Conservation (phyloP, 2,888 invertebrate species). For the Boloria selene region DNA sequence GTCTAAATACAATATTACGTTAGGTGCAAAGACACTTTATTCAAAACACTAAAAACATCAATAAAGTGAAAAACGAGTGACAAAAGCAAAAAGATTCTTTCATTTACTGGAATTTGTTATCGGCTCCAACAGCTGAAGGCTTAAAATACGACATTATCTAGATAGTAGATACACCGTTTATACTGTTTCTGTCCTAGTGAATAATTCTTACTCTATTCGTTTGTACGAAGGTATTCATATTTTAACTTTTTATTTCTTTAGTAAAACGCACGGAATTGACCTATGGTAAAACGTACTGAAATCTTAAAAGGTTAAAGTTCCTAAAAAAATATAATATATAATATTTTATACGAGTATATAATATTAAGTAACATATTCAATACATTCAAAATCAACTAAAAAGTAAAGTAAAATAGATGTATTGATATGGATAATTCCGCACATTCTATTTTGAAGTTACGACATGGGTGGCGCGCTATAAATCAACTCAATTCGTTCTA, state of each 20-base stretch:
- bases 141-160: constrained; percentile 6
- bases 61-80: not conserved
- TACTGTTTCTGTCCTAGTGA: not conserved
- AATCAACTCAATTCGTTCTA: constrained; percentile 71
- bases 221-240: not conserved
- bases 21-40: not conserved
- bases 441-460: constrained; percentile 63
- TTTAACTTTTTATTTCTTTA: not conserved
- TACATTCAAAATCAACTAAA: too few species aligned
- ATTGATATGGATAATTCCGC: constrained; percentile 1
- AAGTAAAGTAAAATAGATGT: not conserved
- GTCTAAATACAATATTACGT: too few species aligned
- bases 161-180: constrained; percentile 10
- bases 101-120: constrained; percentile 15
- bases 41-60: not conserved
- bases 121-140: constrained; percentile 16
- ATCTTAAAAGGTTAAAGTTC: too few species aligned
- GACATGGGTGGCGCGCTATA: constrained; percentile 67
- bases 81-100: constrained; percentile 9
- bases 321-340: too few species aligned
- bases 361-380: too few species aligned
- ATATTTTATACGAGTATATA: too few species aligned
- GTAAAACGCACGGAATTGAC: too few species aligned
- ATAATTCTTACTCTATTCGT: too few species aligned
- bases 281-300: too few species aligned